These are phyloP conservation scores for Spilarctia lutea DNA, from an alignment of 2,888 invertebrate genomes.

Conservation along the genomic window DNA sequence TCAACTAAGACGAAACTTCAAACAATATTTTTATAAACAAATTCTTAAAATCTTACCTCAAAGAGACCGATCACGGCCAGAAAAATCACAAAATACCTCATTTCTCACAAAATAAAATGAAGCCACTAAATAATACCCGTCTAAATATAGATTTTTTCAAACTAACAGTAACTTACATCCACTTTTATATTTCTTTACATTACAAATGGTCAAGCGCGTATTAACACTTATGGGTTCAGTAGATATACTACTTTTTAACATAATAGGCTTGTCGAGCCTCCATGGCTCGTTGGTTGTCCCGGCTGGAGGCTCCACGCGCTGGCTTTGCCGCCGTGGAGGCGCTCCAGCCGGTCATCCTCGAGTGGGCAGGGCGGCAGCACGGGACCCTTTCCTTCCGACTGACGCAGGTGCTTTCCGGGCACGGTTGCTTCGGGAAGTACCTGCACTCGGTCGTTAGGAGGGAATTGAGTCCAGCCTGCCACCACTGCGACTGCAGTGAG, in stretches of 20 bases:
- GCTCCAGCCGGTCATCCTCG: too few species aligned
- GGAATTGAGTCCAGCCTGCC: too few species aligned
- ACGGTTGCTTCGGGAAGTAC: too few species aligned
- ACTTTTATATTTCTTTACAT: slow-evolving; percentile 10
- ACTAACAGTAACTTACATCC: neutral
- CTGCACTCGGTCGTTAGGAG: too few species aligned
- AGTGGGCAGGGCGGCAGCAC: too few species aligned
- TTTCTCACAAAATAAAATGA: slow-evolving; percentile 11
- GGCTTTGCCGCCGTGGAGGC: too few species aligned
- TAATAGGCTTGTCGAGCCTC: too few species aligned
- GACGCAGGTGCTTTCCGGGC: too few species aligned
- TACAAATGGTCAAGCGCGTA: slow-evolving; percentile 1
- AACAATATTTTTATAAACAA: neutral
- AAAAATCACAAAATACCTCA: slow-evolving; percentile 29
- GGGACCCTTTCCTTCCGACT: too few species aligned
- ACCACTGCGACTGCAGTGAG: too few species aligned
- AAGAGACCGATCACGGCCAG: slow-evolving; percentile 37
- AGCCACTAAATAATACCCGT: neutral
- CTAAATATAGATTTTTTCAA: neutral
- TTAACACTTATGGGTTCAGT: slow-evolving; percentile 12
- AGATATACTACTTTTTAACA: neutral
- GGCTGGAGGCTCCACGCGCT: too few species aligned
- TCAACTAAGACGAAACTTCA: neutral
- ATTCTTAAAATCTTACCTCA: slow-evolving; percentile 40
- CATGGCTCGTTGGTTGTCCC: too few species aligned